These are phyloP conservation scores for Apodemia hepburni DNA, from an alignment of 2,888 invertebrate genomes.

Conservation along the genomic window DNA sequence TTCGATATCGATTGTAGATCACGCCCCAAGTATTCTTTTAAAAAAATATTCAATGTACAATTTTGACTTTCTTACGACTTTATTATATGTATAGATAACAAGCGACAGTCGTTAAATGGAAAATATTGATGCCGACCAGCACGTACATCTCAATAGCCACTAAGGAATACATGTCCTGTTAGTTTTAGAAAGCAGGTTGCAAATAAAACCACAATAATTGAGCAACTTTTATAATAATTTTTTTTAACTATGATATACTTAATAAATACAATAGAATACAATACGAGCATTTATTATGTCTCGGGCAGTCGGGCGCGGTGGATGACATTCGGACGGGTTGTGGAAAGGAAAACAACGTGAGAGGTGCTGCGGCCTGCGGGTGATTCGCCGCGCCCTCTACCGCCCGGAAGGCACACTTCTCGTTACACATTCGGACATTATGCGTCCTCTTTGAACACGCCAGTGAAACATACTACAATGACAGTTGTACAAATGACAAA, in stretches of 20 bases:
- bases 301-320: conserved; percentile 44
- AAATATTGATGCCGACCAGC: no score
- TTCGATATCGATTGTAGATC: no score
- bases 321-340: conserved; percentile 20
- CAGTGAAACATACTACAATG: background rate
- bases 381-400: conserved; percentile 34
- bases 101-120: no score
- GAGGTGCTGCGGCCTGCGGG: background rate
- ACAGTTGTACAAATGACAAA: background rate
- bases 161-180: no score
- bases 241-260: conserved; percentile 61
- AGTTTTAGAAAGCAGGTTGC: conserved; percentile 19
- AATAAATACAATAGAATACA: conserved; percentile 73
- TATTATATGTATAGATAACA: no score
- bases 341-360: conserved; percentile 2
- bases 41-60: no score
- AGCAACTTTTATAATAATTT: conserved; percentile 76
- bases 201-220: conserved; percentile 46
- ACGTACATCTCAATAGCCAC: no score
- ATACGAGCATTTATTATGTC: conserved; percentile 68
- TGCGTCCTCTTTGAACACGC: background rate
- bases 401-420: conserved; percentile 65
- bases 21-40: no score
- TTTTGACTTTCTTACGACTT: no score
- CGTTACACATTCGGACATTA: conserved; percentile 38